Conservation (phyloP, 2,113 vertebrate genomes). For the Pterocles orientalis region DNA sequence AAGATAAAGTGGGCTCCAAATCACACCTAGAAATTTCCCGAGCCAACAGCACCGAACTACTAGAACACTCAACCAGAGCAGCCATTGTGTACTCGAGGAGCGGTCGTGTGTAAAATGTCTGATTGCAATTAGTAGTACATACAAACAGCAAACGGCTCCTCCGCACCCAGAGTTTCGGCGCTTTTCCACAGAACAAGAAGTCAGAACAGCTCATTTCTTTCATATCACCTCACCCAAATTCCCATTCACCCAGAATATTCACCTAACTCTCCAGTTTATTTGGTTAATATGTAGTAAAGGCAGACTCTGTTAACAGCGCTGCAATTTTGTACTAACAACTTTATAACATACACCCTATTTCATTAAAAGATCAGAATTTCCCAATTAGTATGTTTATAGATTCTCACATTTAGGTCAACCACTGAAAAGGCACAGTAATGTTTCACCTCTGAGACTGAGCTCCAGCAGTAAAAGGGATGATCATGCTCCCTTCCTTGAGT, state of each 20-base stretch:
- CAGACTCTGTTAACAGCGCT: neutral
- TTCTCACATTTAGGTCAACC: neutral
- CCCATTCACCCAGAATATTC: slow-evolving; percentile 35
- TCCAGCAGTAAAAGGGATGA: neutral
- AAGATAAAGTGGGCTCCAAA: neutral
- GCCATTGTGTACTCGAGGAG: neutral
- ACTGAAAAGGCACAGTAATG: neutral
- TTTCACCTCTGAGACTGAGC: neutral
- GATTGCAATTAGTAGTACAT: neutral
- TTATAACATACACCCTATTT: neutral
- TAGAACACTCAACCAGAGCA: accelerated
- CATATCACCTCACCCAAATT: neutral
- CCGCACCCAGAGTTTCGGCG: neutral
- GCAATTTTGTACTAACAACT: neutral
- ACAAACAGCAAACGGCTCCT: neutral
- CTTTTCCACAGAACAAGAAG: neutral
- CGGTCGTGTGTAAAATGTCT: accelerated
- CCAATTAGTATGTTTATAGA: neutral
- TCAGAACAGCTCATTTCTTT: neutral
- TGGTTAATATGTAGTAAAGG: neutral
- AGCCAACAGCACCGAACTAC: neutral
- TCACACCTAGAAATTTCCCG: neutral
- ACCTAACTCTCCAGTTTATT: neutral
- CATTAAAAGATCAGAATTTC: neutral
- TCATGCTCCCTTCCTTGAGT: neutral